These are phyloP conservation scores for Rostratula benghalensis DNA, from an alignment of 2,113 vertebrate genomes.

Conservation along the genomic window DNA sequence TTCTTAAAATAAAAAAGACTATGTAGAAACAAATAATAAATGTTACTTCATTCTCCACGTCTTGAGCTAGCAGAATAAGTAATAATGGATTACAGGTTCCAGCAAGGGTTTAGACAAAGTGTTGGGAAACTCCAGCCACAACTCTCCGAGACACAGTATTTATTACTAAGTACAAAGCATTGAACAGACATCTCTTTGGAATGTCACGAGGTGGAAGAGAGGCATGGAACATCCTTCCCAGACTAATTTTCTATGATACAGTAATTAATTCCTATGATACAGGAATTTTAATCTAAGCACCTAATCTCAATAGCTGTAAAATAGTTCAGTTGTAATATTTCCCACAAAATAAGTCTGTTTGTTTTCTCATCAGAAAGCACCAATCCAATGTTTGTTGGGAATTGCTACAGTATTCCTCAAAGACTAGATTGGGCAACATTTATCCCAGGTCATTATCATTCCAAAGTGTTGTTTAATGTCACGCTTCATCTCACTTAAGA, in stretches of 20 bases:
- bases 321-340: neutral
- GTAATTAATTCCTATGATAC: neutral
- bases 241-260: neutral
- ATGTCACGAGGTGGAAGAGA: neutral
- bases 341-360: neutral
- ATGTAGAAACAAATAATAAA: neutral
- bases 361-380: neutral
- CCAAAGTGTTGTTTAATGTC: neutral
- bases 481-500: neutral
- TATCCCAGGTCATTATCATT: neutral
- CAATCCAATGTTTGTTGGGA: accelerated
- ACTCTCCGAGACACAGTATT: neutral
- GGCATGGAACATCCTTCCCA: neutral
- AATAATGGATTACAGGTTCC: neutral
- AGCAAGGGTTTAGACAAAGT: neutral
- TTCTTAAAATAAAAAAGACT: neutral
- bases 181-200: neutral
- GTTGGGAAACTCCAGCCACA: neutral
- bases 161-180: neutral
- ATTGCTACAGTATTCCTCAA: neutral
- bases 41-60: neutral
- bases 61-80: neutral
- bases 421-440: neutral
- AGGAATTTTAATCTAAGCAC: neutral
- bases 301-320: neutral